Percentiles rank a stretch among this genome's conserved stretches.
Evolutionary conservation across 2,888 invertebrate species (phyloP).

Genomic region (Tinea semifulvella): DNA sequence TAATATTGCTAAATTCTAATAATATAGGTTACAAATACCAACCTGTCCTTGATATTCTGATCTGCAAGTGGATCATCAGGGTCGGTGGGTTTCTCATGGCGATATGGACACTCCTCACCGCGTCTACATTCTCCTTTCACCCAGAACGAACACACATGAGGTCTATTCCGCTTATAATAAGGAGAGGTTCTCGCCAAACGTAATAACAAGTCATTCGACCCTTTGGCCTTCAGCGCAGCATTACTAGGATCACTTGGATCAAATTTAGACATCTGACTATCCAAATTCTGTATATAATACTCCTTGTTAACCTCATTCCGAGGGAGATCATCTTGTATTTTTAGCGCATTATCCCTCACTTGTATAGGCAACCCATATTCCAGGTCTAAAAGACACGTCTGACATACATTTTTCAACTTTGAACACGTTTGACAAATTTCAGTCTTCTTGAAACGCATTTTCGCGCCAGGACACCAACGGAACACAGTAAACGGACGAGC

Average conservation of each 20-base stretch:
- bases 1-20: no score
- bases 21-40: constrained; percentile 25
- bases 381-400: constrained; percentile 92
- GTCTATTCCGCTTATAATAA: constrained; percentile 93
- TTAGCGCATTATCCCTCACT: constrained; percentile 90
- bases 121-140: constrained; percentile 97
- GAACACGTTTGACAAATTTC: constrained; percentile 97
- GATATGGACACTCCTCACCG: constrained; percentile 96
- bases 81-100: constrained; percentile 96
- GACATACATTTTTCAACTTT: constrained; percentile 94
- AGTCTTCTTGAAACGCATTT: constrained; percentile 96
- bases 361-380: constrained; percentile 91
- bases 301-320: constrained; percentile 95
- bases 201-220: constrained; percentile 82
- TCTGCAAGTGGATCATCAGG: constrained; percentile 96
- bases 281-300: constrained; percentile 92
- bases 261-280: constrained; percentile 71
- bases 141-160: constrained; percentile 97
- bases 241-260: constrained; percentile 66
- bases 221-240: constrained; percentile 76
- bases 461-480: constrained; percentile 94
- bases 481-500: constrained; percentile 94
- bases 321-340: constrained; percentile 90
- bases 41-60: constrained; percentile 92
- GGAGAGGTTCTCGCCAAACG: constrained; percentile 92